Evolutionary conservation across 2,113 vertebrate genomes (phyloP).

Genomic region (Misgurnus mizolepis): DNA sequence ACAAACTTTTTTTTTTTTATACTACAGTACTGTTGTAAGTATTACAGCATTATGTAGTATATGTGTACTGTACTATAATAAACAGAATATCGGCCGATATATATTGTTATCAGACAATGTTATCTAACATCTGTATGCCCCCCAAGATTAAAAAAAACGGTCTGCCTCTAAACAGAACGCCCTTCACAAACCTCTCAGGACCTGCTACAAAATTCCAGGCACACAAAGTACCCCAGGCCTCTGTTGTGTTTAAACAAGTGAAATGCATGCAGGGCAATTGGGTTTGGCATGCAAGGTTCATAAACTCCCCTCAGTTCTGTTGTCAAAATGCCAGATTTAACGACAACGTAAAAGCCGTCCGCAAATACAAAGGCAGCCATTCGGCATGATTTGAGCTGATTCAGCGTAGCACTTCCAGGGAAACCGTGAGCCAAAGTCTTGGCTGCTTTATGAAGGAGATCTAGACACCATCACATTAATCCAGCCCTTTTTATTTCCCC

Average conservation of each 20-base stretch:
- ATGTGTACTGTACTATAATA: too few species aligned
- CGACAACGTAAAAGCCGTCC: conserved; percentile 26
- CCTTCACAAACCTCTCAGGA: background rate
- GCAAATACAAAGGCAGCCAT: background rate
- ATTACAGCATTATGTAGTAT: too few species aligned
- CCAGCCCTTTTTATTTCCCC: conserved; percentile 38
- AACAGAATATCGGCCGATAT: too few species aligned
- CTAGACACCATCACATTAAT: conserved; percentile 45
- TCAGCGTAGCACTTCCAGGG: conserved; percentile 33
- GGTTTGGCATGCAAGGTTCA: conserved; percentile 22
- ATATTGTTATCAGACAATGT: too few species aligned
- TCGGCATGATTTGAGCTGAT: conserved; percentile 37
- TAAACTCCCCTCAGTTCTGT: conserved; percentile 25
- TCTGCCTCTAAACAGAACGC: background rate
- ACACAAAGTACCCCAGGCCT: background rate
- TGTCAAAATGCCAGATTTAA: conserved; percentile 45
- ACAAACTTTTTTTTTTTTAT: too few species aligned
- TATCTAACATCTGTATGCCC: too few species aligned
- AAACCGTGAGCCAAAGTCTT: conserved; percentile 41
- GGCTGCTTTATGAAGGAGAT: conserved; percentile 48
- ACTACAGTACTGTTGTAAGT: too few species aligned
- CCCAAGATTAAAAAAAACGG: too few species aligned
- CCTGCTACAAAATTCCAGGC: background rate
- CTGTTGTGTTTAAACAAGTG: conserved; percentile 25
- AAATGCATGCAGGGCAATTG: conserved; percentile 10